Conservation (phyloP, 2,113 vertebrate species). For the Tympanuchus pallidicinctus region DNA sequence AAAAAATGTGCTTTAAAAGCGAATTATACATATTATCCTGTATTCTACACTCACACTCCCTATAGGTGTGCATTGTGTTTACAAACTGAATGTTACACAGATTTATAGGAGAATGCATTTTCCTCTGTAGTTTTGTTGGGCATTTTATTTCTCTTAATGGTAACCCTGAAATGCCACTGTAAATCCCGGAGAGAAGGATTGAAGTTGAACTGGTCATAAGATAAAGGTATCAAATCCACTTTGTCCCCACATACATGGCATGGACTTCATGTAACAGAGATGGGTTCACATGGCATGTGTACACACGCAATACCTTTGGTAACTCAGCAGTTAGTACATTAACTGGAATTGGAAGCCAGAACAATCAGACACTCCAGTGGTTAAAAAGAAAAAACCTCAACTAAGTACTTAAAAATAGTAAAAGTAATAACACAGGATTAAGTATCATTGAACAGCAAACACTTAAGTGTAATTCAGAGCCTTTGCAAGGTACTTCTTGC, state of each 20-base stretch:
- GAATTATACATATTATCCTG: background rate
- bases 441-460: background rate
- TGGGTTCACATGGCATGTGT: background rate
- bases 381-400: background rate
- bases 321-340: background rate
- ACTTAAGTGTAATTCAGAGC: background rate
- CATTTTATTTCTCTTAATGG: background rate
- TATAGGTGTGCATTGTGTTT: background rate
- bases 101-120: background rate
- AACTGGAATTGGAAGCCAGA: background rate
- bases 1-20: background rate
- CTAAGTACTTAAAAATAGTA: background rate
- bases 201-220: background rate
- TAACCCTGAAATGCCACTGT: background rate
- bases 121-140: rapidly evolving
- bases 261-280: background rate
- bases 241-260: background rate
- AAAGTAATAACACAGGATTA: background rate
- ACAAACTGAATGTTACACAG: background rate
- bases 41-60: background rate
- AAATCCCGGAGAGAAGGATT: background rate
- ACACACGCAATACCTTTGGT: background rate
- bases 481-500: background rate
- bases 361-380: rapidly evolving
- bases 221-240: background rate